Evolutionary conservation across 2,113 vertebrate species (phyloP), one percentile per base, ranked within the genome.

Genomic region (Calidris pugnax): DNA sequence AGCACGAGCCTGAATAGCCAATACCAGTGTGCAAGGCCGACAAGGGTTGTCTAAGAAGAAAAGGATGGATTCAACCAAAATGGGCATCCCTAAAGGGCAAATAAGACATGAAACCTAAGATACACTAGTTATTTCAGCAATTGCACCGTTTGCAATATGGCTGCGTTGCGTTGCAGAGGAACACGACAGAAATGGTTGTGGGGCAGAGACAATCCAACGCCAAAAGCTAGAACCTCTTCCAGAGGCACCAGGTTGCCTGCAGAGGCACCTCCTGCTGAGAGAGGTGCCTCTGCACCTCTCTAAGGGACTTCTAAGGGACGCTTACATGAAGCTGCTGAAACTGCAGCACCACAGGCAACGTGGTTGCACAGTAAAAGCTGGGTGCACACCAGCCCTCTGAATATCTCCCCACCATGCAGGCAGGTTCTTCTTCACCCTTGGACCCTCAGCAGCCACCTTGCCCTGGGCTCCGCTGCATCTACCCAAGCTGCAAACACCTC

Each of bases 91-190:
- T 39, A 32, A 72, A 60, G 60, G 30, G 5, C 2, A 88, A 71
- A 41, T 9, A 21, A 88, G 19, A 13, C 6, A 1, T 3, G 43
- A 67, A 64, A 60, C 22, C 22, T 9, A 10, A 57, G 57, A 14
- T 8, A 14, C 0, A 0, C 21, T 14, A 20, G 15, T 5, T 48
- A 14, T 18, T 63, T 20, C 51, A 71, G 47, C 69, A 39, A 0
- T 37, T 1, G 0, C 56, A 19, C 6, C 0, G 10, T 30, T 51
- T 48, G 59, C n/a, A 11, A 7, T 6, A 3, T 0, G 23, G 21
- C 21, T 47, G 48, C 5, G 39, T 7, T 41, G 23, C 20, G 3
- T 6, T 12, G 13, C 27, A 33, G 51, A 24, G 33, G 14, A 92
- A 10, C 32, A 27, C 0, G 0, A 19, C 28, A 41, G 22, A 77